Base-by-base conservation (phyloP, 1,140 invertebrate genomes). In the Anoplolepis gracilipes region DNA sequence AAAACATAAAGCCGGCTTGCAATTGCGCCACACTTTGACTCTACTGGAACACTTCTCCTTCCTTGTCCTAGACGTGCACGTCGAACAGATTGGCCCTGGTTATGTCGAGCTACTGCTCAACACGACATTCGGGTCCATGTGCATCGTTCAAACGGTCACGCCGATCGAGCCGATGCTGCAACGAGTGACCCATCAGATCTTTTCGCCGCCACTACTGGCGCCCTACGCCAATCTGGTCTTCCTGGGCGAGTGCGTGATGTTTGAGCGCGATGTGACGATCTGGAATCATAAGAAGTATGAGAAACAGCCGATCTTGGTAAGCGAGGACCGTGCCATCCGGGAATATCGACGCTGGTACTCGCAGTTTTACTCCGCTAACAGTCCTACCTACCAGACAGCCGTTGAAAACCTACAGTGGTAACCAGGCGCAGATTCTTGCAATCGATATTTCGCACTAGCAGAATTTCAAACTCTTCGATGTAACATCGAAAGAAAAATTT, bases 271-370 rank as follows among this genome's bases (percentile, higher is more conserved):
- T 91, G 96, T 99, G 0, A 96, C 96, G 79, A 96, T 99, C 6
- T 99, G 98, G 98, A 98, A 98, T 91, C 97, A 97, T 94, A 99
- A 99, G 92, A 96, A 95, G 55, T 98, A 96, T 92, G 93, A 97
- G 0, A 96, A 95, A 62, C 96, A 96, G 36, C 98, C 98, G 0
- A 87, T 97, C 0, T 95, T 98, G 39, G 97, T 98, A 1, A 96
- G 96, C 85, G 97, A 98, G 88, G 98, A 99, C 91, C 95, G 95
- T 25, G 94, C 96, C 0, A 97, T 99, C 0, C 94, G 95, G 2
- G 95, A 96, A 19, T 98, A 97, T 92, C 95, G 98, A 7, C 94
- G 96, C 30, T 99, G 98, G 98, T 99, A 96, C 92, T 95, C 96
- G 0, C 98, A 99, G 92, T 99, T 99, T 93, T 99, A 98, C 92